These are phyloP conservation scores for Thalassoma bifasciatum DNA, from an alignment of 2,113 vertebrate genomes.

Conservation along the genomic window DNA sequence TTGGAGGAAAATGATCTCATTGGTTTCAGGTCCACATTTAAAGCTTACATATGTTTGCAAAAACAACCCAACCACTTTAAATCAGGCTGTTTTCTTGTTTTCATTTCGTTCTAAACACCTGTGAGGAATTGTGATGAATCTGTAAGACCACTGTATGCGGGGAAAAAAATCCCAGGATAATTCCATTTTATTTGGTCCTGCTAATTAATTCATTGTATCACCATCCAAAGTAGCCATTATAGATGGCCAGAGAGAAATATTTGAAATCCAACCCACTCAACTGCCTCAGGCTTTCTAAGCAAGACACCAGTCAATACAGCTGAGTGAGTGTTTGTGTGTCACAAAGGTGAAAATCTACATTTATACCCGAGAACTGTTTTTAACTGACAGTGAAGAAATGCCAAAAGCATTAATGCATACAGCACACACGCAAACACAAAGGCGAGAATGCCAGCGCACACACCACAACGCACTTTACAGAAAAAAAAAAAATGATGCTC, in stretches of 20 bases:
- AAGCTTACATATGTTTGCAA: background rate
- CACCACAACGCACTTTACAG: constrained; percentile 5
- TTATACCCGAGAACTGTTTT: constrained; percentile 55
- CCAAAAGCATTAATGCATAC: constrained; percentile 54
- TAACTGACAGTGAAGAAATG: constrained; percentile 54
- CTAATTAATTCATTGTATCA: constrained; percentile 65
- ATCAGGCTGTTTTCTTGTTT: background rate
- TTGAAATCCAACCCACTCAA: constrained; percentile 69
- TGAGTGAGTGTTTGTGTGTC: constrained; percentile 67
- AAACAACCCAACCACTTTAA: background rate
- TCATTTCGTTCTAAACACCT: constrained; percentile 10
- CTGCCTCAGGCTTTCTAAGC: constrained; percentile 66
- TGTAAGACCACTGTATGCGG: constrained; percentile 9
- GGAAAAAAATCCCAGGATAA: constrained; percentile 47
- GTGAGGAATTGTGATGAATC: constrained; percentile 5
- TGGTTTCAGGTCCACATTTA: background rate
- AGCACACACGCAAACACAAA: constrained; percentile 25
- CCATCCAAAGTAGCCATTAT: constrained; percentile 58
- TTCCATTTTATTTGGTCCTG: constrained; percentile 54
- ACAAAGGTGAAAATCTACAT: constrained; percentile 78
- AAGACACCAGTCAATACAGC: constrained; percentile 70
- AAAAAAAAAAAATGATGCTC: constrained; percentile 12
- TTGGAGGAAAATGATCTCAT: background rate
- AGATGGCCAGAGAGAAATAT: constrained; percentile 60
- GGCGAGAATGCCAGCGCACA: background rate